Evolutionary conservation across 37 sponge, comb jelly and placozoan genomes (phyloP).

Genomic region (Theonella swinhoei): DNA sequence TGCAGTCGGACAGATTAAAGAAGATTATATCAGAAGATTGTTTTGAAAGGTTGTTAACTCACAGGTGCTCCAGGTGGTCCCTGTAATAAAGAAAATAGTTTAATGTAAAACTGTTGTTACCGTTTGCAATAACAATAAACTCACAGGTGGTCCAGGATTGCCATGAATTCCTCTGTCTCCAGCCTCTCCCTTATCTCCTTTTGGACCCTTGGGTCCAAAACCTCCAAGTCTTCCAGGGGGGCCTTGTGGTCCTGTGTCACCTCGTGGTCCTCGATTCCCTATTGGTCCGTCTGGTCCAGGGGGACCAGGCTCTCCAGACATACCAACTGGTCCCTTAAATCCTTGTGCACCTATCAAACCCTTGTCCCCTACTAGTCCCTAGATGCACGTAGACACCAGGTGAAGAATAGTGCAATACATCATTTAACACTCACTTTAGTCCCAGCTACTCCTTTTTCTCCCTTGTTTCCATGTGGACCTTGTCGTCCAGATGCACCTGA

Average conservation of each 20-base stretch:
- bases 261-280: slow-evolving; percentile 50
- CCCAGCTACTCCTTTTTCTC: slow-evolving; percentile 48
- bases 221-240: slow-evolving; percentile 34
- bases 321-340: slow-evolving; percentile 59
- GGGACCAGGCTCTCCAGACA: slow-evolving; percentile 75
- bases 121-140: background rate
- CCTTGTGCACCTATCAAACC: slow-evolving; percentile 55
- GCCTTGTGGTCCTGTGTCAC: slow-evolving; percentile 55
- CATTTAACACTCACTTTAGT: slow-evolving; percentile 19
- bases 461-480: slow-evolving; percentile 54
- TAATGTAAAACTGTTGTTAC: background rate
- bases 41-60: slow-evolving; percentile 8
- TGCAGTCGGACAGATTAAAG: background rate
- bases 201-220: slow-evolving; percentile 59
- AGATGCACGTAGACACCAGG: background rate
- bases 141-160: slow-evolving; percentile 62
- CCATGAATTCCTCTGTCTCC: slow-evolving; percentile 46
- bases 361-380: slow-evolving; percentile 70
- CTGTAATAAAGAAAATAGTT: slow-evolving; percentile 15
- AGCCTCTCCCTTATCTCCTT: slow-evolving; percentile 56
- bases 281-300: slow-evolving; percentile 51
- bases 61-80: slow-evolving; percentile 75
- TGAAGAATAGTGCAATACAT: background rate
- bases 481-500: background rate
- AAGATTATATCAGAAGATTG: background rate